A percentile compares a stretch with the other conserved stretches of the same genome.
Conservation (phyloP, 2,888 invertebrate species). For the Agrilus cyanescens region DNA sequence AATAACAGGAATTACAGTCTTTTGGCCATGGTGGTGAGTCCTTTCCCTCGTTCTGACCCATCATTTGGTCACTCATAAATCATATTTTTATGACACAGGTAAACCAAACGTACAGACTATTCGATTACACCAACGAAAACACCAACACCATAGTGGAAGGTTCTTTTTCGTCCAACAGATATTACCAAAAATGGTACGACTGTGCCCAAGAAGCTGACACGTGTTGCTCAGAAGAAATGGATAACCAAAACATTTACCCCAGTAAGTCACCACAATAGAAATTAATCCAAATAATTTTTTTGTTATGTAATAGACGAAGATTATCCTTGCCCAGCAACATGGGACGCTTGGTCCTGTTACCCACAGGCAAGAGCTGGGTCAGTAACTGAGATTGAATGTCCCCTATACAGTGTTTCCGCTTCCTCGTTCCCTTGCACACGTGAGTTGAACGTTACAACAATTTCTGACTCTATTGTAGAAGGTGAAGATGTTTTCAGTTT, state of each 20-base stretch:
- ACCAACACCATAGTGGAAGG: conserved; percentile 17
- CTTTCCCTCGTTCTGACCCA: background rate
- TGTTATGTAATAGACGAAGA: conserved; percentile 19
- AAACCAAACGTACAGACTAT: background rate
- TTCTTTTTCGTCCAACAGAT: conserved; percentile 21
- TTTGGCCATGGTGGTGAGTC: background rate
- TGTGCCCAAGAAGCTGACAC: conserved; percentile 25
- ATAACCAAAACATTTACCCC: conserved; percentile 20
- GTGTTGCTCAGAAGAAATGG: conserved; percentile 25
- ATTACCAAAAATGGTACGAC: conserved; percentile 23
- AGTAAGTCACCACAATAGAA: conserved; percentile 10
- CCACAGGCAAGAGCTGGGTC: conserved; percentile 34
- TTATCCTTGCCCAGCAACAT: conserved; percentile 41
- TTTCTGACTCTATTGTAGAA: background rate
- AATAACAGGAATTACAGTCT: too few species aligned
- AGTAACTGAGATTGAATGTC: conserved; percentile 39
- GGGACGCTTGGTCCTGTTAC: conserved; percentile 57
- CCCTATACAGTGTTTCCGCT: conserved; percentile 36
- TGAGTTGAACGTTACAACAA: conserved; percentile 7
- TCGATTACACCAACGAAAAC: conserved; percentile 5
- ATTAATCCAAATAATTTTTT: background rate
- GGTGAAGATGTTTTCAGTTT: conserved; percentile 35
- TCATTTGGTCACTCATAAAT: background rate
- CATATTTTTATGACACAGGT: background rate
- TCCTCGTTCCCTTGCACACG: conserved; percentile 14